A percentile compares a stretch with the other conserved stretches of the same genome.
These are phyloP conservation scores for Chaunax sp. DNA, from an alignment of 2,797 vertebrate genomes.

Conservation along the genomic window DNA sequence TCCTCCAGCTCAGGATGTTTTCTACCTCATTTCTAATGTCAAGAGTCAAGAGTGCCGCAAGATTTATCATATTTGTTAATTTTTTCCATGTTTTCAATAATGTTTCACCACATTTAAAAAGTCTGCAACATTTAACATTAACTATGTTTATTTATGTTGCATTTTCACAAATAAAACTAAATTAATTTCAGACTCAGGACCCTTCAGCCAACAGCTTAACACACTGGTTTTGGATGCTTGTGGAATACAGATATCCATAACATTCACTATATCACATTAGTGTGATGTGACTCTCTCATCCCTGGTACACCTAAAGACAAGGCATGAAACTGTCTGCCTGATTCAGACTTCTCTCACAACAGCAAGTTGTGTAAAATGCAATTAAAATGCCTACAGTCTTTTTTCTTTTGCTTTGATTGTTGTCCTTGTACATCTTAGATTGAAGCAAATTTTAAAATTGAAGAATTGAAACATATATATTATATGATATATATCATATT, in stretches of 20 bases:
- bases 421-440: background rate
- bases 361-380: background rate
- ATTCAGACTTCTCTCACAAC: constrained; percentile 1
- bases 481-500: too few species aligned
- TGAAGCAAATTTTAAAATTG: background rate
- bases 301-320: background rate
- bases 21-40: constrained; percentile 29
- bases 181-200: background rate
- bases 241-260: background rate
- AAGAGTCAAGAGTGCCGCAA: background rate
- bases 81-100: background rate
- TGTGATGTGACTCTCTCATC: background rate
- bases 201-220: background rate
- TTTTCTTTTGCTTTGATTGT: too few species aligned
- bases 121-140: background rate
- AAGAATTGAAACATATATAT: too few species aligned
- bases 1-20: constrained; percentile 8
- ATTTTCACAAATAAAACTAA: background rate
- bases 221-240: background rate
- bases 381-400: background rate
- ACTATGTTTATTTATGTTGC: accelerated
- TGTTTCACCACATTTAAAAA: background rate
- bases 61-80: background rate
- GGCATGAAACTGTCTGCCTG: background rate
- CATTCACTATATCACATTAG: background rate